Base-by-base conservation (phyloP, 1,140 invertebrate genomes). In the Helicoverpa armigera region DNA sequence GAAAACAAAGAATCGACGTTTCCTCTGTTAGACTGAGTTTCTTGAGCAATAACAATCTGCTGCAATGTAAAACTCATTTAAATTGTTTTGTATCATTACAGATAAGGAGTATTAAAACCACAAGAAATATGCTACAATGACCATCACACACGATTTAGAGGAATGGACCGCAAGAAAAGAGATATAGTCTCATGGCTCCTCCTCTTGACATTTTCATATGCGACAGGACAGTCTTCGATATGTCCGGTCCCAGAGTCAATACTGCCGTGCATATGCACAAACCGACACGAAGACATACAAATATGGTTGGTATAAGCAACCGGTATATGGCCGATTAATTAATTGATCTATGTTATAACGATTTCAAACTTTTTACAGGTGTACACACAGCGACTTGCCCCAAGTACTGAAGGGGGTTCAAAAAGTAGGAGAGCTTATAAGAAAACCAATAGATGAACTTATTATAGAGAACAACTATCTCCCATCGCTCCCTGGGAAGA, bases 391-490 rank as follows among this genome's bases (percentile, higher is more conserved):
- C 94, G 98, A 98, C 85, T 94, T 98, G 75, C 96, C 96, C 1
- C 96, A 96, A 87, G 97, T 98, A 3, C 90, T 97, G 72, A 97
- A 97, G 85, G 97, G 97, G 10, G 90, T 98, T 11, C 96, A 97
- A 82, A 95, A 96, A 12, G 96, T 98, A 31, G 97, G 97, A 72
- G 96, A 97, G 61, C 96, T 96, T 72, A 93, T 98, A 23, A 96
- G 95, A 69, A 96, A 96, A 56, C 96, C 97, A 11, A 97, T 98
- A 77, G 98, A 98, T 89, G 98, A 98, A 88, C 87, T 98, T 58
- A 98, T 98, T 63, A 95, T 98, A 80, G 98, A 98, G 94, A 98
- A 98, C 85, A 98, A 98, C 90, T 97, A 97, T 85, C 90, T 98
- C 56, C 97, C 97, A 2, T 97, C 98, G 3, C 85, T 98, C 16